phyloP scores from a whole-genome alignment of 2,113 vertebrate genomes.

The Anhinga rufa region DNA sequence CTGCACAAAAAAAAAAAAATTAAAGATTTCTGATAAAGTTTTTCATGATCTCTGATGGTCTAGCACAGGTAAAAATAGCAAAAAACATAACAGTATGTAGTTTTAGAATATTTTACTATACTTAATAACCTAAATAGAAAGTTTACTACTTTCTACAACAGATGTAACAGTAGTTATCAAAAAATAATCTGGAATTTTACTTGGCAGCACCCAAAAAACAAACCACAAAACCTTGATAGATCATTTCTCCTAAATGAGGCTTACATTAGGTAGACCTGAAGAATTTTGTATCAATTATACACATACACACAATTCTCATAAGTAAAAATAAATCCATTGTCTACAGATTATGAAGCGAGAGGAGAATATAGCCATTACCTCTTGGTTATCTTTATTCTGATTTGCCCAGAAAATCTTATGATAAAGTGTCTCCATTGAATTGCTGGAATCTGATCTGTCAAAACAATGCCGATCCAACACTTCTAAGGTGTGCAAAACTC shows the following conservation, averaged over 20 bases:
- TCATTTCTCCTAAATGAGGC: background rate
- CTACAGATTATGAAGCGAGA: background rate
- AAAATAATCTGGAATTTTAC: background rate
- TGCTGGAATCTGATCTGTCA: constrained; percentile 78
- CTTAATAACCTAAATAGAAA: background rate
- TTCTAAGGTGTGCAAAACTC: constrained; percentile 74
- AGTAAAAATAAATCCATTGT: background rate
- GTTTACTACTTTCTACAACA: background rate
- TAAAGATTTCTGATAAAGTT: background rate
- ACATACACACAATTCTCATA: background rate
- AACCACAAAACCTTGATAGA: background rate
- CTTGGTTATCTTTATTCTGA: constrained; percentile 76
- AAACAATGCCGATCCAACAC: constrained; percentile 76
- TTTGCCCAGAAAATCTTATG: constrained; percentile 77
- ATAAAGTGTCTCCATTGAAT: constrained; percentile 76
- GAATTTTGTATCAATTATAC: background rate
- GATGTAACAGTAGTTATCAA: background rate
- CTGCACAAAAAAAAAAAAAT: background rate
- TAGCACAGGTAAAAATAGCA: background rate
- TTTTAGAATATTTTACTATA: background rate
- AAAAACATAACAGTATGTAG: background rate
- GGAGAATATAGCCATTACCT: constrained; percentile 55
- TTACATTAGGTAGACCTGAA: background rate
- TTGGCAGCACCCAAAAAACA: background rate
- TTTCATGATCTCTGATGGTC: background rate